Conservation (phyloP, 1,140 invertebrate species). For the Oreohelix idahoensis region DNA sequence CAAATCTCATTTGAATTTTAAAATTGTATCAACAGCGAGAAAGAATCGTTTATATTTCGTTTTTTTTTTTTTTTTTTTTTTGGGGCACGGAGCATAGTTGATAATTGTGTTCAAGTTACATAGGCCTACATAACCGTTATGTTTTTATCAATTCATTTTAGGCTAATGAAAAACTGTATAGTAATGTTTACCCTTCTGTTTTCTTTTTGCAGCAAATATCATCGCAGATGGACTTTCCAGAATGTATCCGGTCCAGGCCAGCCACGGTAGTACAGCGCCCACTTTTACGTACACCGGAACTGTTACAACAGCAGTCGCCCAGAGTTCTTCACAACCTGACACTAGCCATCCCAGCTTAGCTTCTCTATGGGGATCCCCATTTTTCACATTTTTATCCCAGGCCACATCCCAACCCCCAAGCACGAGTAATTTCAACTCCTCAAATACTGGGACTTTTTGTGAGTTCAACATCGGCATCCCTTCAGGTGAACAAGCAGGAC, state of each 20-base stretch:
- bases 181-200: background rate
- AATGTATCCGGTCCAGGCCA: constrained; percentile 45
- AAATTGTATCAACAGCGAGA: too few species aligned
- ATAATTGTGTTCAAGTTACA: too few species aligned
- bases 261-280: constrained; percentile 53
- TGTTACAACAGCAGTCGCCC: constrained; percentile 63
- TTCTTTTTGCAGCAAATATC: constrained; percentile 54
- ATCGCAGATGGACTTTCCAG: constrained; percentile 57
- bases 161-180: too few species aligned
- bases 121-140: too few species aligned
- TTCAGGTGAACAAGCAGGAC: constrained; percentile 6
- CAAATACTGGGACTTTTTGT: background rate
- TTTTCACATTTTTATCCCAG: constrained; percentile 60
- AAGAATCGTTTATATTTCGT: too few species aligned
- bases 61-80: too few species aligned
- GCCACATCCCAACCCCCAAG: constrained; percentile 35
- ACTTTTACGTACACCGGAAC: constrained; percentile 72
- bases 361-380: constrained; percentile 41
- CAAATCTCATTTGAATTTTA: too few species aligned
- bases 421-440: background rate
- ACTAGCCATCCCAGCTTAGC: constrained; percentile 47
- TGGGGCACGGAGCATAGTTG: too few species aligned
- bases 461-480: constrained; percentile 17
- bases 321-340: constrained; percentile 54
- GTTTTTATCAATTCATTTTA: too few species aligned